Base-by-base conservation (phyloP, 2,888 invertebrate species). In the Philopedon plagiatum region DNA sequence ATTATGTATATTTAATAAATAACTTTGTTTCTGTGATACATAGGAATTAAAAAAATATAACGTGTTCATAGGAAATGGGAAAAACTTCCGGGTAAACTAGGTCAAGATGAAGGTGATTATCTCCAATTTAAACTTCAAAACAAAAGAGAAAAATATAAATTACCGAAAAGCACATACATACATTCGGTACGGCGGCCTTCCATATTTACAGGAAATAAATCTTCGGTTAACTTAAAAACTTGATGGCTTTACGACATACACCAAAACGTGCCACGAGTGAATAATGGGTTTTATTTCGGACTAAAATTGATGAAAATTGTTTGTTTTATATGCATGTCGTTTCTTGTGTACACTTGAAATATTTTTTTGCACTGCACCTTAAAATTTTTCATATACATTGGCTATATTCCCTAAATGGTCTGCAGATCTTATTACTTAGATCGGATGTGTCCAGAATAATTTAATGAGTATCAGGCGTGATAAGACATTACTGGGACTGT, bases 171-270 rank as follows among this genome's bases (percentile, higher is more conserved):
- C 58, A 41, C 26, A 39, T 58, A 37, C 57, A 39, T 57, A 57
- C 32, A 58, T 39, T 21, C 26, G 41, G 41, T 37, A 37, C 19
- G 21, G 57, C 19, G 21, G 57, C 39, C 21, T 61, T 26, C 32
- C 61, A 32, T 61, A 44, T 61, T 61, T 61, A 61, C 46, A 46
- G 61, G 46, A 61, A 61, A 61, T 61, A 61, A 61, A 61, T 61
- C 61, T 61, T 21, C 29, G 5, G 44, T 13, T 46, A 44, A 61
- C 32, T 61, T 61, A 61, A 61, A 61, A 61, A 61, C 29, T 46
- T 61, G 61, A 61, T 61, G 61, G 61, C 46, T 61, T 61, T 61
- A 46, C 61, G 61, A 61, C 61, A 61, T 41, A 29, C 61, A 44
- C 26, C 41, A 44, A 32, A 46, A 46, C 61, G 61, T 61, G 61